These are phyloP conservation scores for Leptothorax acervorum DNA, from an alignment of 2,888 invertebrate genomes.

Conservation along the genomic window DNA sequence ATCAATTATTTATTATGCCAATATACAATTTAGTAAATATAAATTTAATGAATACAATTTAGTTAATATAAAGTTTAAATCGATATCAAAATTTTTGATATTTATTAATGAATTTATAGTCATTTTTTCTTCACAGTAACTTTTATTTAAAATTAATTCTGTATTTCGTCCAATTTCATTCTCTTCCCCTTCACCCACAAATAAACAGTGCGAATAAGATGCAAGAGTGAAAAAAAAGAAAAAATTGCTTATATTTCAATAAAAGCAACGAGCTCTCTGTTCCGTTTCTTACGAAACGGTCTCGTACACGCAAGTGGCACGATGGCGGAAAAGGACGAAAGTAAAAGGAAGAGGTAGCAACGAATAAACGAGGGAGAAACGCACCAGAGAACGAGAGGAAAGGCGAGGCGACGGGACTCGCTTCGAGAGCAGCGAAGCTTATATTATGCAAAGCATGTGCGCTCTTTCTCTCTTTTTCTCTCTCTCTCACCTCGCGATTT, in stretches of 20 bases:
- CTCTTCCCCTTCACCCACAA: not conserved
- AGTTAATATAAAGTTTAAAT: not conserved
- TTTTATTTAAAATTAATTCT: conserved; percentile 12
- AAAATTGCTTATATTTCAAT: conserved; percentile 36
- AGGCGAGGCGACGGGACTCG: conserved; percentile 67
- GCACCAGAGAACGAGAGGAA: conserved; percentile 53
- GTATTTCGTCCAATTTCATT: not conserved
- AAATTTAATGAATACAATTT: not conserved
- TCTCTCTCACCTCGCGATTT: conserved; percentile 77
- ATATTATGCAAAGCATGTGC: conserved; percentile 85
- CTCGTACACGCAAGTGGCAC: conserved; percentile 39
- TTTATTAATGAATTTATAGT: not conserved
- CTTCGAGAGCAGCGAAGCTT: conserved; percentile 78
- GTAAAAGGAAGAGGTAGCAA: conserved; percentile 63
- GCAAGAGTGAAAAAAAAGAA: conserved; percentile 1
- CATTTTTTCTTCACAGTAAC: not conserved
- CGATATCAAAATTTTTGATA: not conserved
- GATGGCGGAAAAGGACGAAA: conserved; percentile 56
- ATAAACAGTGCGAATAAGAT: not conserved
- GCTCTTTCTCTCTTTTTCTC: not conserved
- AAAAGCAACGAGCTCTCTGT: conserved; percentile 40
- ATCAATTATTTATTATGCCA: not conserved
- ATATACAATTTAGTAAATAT: not conserved
- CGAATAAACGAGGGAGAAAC: conserved; percentile 48
- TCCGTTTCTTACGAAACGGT: conserved; percentile 33